Evolutionary conservation across 1,140 invertebrate genomes (phyloP).

Genomic region (Andrena cerasifolii): DNA sequence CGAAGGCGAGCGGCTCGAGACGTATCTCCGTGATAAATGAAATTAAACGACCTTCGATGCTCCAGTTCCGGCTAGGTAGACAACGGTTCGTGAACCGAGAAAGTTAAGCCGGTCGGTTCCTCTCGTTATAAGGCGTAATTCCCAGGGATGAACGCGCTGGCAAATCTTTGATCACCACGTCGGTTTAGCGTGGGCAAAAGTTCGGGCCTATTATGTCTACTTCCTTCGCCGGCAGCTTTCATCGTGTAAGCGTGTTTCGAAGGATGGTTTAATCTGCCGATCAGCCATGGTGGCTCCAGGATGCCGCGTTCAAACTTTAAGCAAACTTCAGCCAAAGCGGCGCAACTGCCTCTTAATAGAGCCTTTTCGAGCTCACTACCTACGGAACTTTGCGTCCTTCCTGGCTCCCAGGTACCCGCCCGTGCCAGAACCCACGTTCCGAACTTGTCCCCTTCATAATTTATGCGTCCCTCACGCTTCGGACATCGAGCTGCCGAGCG

Average conservation of each 20-base stretch:
- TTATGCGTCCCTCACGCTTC: neutral
- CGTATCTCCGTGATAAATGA: neutral
- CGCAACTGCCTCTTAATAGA: conserved; percentile 52
- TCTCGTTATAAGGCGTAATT: conserved; percentile 30
- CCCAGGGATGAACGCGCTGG: conserved; percentile 24
- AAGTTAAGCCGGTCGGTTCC: conserved; percentile 14
- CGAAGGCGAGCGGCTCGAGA: neutral
- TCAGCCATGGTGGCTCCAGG: conserved; percentile 37
- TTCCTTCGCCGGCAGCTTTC: neutral
- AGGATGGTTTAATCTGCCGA: conserved; percentile 55
- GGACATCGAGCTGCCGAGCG: neutral
- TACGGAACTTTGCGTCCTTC: conserved; percentile 36
- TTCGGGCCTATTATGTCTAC: conserved; percentile 29
- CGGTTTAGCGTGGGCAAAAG: conserved; percentile 14
- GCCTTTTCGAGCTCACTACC: conserved; percentile 43
- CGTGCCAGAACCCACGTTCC: neutral
- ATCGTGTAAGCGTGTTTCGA: conserved; percentile 44
- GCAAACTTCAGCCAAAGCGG: conserved; percentile 36
- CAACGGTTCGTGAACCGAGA: conserved; percentile 14
- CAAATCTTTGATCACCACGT: conserved; percentile 45
- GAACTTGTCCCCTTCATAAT: conserved; percentile 20
- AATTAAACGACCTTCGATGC: neutral
- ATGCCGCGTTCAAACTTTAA: conserved; percentile 48
- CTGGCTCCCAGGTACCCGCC: neutral
- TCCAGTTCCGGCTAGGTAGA: neutral